Percentiles rank a stretch among this genome's conserved stretches.
phyloP scores from a whole-genome alignment of 2,113 vertebrate genomes.

The Oryzias javanicus region DNA sequence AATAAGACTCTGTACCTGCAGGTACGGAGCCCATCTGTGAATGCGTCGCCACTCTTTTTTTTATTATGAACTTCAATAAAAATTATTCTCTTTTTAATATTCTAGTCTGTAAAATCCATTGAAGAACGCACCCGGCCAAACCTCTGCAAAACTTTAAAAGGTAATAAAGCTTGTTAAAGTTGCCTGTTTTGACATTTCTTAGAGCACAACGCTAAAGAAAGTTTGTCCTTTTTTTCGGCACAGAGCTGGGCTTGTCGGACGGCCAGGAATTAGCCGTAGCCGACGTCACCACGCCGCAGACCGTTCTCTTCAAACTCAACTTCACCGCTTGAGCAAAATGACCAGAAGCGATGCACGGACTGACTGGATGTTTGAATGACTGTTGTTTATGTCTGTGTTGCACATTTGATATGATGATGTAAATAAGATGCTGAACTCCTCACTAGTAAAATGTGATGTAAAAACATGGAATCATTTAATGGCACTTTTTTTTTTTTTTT shows the following conservation, averaged over 20 bases:
- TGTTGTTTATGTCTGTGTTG: constrained; percentile 16
- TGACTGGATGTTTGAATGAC: constrained; percentile 6
- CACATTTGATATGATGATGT: constrained; percentile 46
- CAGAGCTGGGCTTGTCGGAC: constrained; percentile 89
- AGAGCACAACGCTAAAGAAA: background rate
- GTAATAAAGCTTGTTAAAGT: constrained; percentile 56
- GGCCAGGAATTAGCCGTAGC: constrained; percentile 94
- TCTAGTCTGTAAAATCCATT: constrained; percentile 83
- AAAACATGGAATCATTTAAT: constrained; percentile 28
- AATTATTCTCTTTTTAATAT: background rate
- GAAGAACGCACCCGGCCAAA: constrained; percentile 95
- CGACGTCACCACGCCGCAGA: constrained; percentile 92
- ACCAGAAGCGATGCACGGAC: constrained; percentile 32
- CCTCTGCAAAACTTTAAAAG: constrained; percentile 95
- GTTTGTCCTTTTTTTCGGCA: background rate
- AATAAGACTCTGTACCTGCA: constrained; percentile 97
- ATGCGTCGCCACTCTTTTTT: background rate
- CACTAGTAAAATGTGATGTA: constrained; percentile 17
- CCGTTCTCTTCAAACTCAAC: constrained; percentile 93
- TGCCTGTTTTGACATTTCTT: background rate
- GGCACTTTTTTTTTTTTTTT: constrained; percentile 41
- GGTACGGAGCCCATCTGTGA: constrained; percentile 70
- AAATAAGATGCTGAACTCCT: constrained; percentile 33
- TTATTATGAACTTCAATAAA: background rate
- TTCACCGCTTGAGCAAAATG: constrained; percentile 80